Percentiles rank a stretch among this genome's conserved stretches.
Evolutionary conservation across 2,797 vertebrate species (phyloP).

Genomic region (Parauchenoglanis punctatus): DNA sequence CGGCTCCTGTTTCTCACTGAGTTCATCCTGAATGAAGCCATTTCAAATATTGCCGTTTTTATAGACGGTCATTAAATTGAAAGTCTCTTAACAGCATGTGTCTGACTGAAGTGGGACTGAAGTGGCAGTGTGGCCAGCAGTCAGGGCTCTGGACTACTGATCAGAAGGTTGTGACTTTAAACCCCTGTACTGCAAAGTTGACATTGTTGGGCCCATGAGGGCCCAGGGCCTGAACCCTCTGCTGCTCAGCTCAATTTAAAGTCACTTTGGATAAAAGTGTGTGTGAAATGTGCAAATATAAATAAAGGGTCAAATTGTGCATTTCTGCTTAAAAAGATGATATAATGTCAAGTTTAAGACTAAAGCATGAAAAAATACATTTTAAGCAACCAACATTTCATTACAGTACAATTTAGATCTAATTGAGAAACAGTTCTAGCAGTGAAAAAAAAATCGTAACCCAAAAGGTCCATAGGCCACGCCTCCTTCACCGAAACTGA

Average conservation of each 20-base stretch:
- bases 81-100: neutral
- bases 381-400: neutral
- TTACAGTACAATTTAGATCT: neutral
- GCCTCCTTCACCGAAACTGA: neutral
- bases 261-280: neutral
- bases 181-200: neutral
- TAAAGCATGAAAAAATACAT: neutral
- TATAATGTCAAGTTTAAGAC: neutral
- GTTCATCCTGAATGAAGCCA: neutral
- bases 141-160: neutral
- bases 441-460: neutral
- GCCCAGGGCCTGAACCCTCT: neutral
- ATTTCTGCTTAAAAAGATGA: neutral
- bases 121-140: too few species aligned
- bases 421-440: neutral
- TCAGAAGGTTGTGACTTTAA: neutral
- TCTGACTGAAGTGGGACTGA: neutral
- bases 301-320: neutral
- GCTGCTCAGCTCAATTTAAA: neutral
- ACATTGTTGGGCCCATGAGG: neutral
- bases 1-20: neutral
- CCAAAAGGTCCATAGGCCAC: neutral
- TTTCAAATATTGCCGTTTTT: constrained; percentile 5
- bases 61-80: neutral
- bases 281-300: neutral